Evolutionary conservation across 53 echinoderm and acorn worm species (phyloP).

Genomic region (Paracentrotus lividus): DNA sequence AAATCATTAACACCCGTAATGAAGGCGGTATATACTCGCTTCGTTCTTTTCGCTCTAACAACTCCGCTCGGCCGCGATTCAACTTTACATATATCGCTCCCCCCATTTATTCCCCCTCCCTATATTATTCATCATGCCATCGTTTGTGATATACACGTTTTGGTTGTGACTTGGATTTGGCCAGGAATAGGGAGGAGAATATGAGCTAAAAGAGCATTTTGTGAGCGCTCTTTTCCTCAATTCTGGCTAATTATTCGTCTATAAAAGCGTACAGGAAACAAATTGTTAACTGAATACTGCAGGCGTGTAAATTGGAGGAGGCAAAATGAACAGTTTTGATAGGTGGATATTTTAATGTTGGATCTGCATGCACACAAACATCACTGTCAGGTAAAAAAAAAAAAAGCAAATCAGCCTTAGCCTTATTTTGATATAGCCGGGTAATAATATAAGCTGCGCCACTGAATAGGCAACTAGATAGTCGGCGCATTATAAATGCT

Average conservation of each 20-base stretch:
- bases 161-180: conserved; percentile 20
- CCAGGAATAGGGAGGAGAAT: background rate
- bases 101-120: conserved; percentile 25
- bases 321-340: background rate
- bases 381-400: background rate
- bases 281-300: background rate
- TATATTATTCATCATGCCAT: conserved; percentile 41
- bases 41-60: conserved; percentile 26
- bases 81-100: conserved; percentile 22
- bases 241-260: conserved; percentile 5
- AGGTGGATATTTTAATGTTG: background rate
- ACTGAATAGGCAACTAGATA: too few relatives aligned
- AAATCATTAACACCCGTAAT: conserved; percentile 93
- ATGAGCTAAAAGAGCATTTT: conserved; percentile 1
- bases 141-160: conserved; percentile 26
- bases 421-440: too few relatives aligned
- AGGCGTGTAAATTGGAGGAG: background rate
- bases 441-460: too few relatives aligned
- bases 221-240: background rate
- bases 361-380: background rate
- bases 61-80: conserved; percentile 9
- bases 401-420: too few relatives aligned
- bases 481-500: too few relatives aligned
- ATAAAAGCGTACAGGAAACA: background rate
- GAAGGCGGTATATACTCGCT: background rate